Evolutionary conservation across 2,797 vertebrate genomes (phyloP).

Genomic region (Thaleichthys pacificus): DNA sequence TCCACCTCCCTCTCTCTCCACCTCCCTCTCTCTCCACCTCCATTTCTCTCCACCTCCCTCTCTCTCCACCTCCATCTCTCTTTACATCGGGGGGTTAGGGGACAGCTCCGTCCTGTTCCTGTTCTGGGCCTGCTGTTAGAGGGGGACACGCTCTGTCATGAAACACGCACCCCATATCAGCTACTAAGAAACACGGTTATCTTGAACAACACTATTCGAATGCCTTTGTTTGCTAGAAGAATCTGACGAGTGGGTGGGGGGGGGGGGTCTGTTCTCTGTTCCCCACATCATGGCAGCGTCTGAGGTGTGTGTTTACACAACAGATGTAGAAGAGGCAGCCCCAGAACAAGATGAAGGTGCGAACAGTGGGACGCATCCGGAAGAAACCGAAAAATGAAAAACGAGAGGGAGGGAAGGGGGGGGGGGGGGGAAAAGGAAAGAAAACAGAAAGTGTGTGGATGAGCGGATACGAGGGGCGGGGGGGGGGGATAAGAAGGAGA

Average conservation of each 20-base stretch:
- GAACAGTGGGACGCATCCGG: constrained; percentile 39
- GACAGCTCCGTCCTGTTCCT: neutral
- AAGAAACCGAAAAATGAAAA: neutral
- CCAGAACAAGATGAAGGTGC: constrained; percentile 33
- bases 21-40: constrained; percentile 13
- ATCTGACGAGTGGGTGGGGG: constrained; percentile 6
- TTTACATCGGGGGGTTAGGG: neutral
- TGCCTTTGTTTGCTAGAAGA: constrained; percentile 57
- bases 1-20: constrained; percentile 24
- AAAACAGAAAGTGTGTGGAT: constrained; percentile 10
- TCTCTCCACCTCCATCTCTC: neutral
- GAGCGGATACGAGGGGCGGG: neutral
- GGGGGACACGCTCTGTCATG: constrained; percentile 48
- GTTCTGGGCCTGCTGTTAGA: constrained; percentile 10
- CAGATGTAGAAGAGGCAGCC: constrained; percentile 53
- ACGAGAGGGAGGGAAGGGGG: constrained; percentile 18
- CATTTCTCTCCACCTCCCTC: neutral
- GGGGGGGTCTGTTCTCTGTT: no score
- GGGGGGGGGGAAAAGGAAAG: constrained; percentile 39
- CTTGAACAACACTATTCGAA: constrained; percentile 53
- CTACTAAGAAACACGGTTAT: constrained; percentile 52
- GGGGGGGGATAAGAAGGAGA: constrained; percentile 43
- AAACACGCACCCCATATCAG: constrained; percentile 39
- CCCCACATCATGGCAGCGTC: neutral
- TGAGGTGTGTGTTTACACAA: constrained; percentile 52